phyloP scores from a whole-genome alignment of 2,888 invertebrate species.

The Caradrina kadenii region DNA sequence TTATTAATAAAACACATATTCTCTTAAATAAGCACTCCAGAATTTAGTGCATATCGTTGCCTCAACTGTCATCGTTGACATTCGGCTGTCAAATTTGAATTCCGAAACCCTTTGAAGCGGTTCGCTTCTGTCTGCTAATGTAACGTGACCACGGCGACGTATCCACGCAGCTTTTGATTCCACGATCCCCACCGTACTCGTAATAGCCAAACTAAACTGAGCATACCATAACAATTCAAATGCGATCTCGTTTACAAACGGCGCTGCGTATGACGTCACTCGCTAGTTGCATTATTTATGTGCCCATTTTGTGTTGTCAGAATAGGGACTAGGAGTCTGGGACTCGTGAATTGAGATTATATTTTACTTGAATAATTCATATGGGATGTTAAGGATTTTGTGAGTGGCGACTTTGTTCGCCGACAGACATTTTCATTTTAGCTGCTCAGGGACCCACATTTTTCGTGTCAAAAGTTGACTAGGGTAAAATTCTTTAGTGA shows the following conservation, averaged over 20 bases:
- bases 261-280: conserved; percentile 85
- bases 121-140: conserved; percentile 31
- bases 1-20: conserved; percentile 5
- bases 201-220: conserved; percentile 64
- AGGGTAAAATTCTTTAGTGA: conserved; percentile 24
- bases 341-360: conserved; percentile 66
- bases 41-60: conserved; percentile 10
- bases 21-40: conserved; percentile 1
- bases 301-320: conserved; percentile 72
- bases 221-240: conserved; percentile 78
- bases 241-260: conserved; percentile 79
- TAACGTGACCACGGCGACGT: conserved; percentile 40
- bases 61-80: conserved; percentile 16
- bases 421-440: conserved; percentile 18
- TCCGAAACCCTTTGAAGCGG: conserved; percentile 25
- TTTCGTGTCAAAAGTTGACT: conserved; percentile 36
- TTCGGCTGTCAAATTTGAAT: conserved; percentile 23
- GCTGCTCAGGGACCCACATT: conserved; percentile 7
- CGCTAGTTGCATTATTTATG: conserved; percentile 86
- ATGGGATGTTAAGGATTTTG: conserved; percentile 53
- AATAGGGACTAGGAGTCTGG: conserved; percentile 56
- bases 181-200: conserved; percentile 39
- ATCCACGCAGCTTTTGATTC: conserved; percentile 56
- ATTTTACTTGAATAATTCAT: conserved; percentile 66
- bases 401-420: conserved; percentile 41